Evolutionary conservation across 2,113 vertebrate genomes (phyloP).

Genomic region (Bombycilla garrulus): DNA sequence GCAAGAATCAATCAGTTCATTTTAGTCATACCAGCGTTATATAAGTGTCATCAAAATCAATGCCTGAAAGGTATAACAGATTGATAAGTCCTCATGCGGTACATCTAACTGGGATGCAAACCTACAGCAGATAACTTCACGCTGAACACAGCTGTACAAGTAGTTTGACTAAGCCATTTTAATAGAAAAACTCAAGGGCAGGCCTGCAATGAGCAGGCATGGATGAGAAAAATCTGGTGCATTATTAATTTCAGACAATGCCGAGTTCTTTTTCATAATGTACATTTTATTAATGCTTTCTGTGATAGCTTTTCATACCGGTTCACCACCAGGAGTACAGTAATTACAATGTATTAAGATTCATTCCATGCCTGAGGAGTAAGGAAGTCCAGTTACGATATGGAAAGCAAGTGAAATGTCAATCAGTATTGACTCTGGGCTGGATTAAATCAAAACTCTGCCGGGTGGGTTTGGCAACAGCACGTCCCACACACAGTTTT

Average conservation of each 20-base stretch:
- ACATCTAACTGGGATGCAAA: conserved; percentile 3
- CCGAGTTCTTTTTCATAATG: conserved; percentile 2
- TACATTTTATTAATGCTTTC: conserved; percentile 65
- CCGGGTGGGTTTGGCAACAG: not conserved
- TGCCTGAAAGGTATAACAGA: conserved; percentile 12
- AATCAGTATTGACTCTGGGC: not conserved
- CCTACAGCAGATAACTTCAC: not conserved
- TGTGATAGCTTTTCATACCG: conserved; percentile 32
- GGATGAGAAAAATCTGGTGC: not conserved
- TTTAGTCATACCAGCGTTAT: conserved; percentile 32
- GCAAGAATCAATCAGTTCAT: conserved; percentile 50
- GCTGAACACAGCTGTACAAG: not conserved
- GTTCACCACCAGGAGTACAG: conserved; percentile 55
- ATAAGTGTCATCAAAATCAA: conserved; percentile 48
- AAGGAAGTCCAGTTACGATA: conserved; percentile 44
- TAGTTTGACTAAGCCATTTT: conserved; percentile 17
- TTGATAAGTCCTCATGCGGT: not conserved
- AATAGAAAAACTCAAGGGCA: conserved; percentile 38
- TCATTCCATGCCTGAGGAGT: conserved; percentile 65
- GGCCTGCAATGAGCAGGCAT: not conserved
- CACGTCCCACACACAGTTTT: not conserved
- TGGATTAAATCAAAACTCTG: not conserved
- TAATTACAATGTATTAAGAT: conserved; percentile 64
- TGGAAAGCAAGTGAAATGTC: conserved; percentile 21
- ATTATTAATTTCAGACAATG: conserved; percentile 55